A percentile compares a stretch with the other conserved stretches of the same genome.
Conservation (phyloP, 2,797 vertebrate species). For the Enteromius mattozi region DNA sequence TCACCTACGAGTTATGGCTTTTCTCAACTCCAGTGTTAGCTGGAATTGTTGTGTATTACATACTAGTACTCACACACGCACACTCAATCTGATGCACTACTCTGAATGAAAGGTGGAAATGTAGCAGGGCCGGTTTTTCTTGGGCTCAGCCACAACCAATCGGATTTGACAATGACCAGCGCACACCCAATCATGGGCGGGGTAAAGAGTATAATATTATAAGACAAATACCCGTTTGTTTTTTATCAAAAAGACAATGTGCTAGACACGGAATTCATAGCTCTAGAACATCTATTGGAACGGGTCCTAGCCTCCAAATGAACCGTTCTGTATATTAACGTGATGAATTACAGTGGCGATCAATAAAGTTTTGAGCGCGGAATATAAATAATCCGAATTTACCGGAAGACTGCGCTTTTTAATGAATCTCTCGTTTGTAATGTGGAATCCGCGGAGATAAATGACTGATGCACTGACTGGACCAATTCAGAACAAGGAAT, state of each 20-base stretch:
- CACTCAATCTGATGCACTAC: slow-evolving; percentile 58
- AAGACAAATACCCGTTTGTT: slow-evolving; percentile 26
- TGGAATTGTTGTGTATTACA: slow-evolving; percentile 66
- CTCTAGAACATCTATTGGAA: not conserved
- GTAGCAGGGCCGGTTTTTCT: slow-evolving; percentile 67
- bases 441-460: slow-evolving; percentile 3
- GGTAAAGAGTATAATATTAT: slow-evolving; percentile 47
- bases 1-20: slow-evolving; percentile 65
- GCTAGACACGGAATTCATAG: not conserved
- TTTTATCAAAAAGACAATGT: not conserved
- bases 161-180: slow-evolving; percentile 71
- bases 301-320: not conserved
- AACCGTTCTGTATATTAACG: not conserved
- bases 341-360: slow-evolving; percentile 25
- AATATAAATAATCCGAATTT: slow-evolving; percentile 10
- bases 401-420: slow-evolving; percentile 1
- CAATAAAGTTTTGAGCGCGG: slow-evolving; percentile 19
- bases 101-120: slow-evolving; percentile 49
- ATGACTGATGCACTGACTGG: slow-evolving; percentile 54
- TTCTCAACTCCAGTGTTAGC: slow-evolving; percentile 54
- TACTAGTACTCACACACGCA: slow-evolving; percentile 60
- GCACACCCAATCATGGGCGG: slow-evolving; percentile 65
- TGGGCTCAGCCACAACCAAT: slow-evolving; percentile 70
- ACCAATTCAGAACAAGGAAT: slow-evolving; percentile 45
- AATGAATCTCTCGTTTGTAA: not conserved